Evolutionary conservation across 2,888 invertebrate genomes (phyloP), one percentile per base, ranked within the genome.

Genomic region (Epiblema foenella): DNA sequence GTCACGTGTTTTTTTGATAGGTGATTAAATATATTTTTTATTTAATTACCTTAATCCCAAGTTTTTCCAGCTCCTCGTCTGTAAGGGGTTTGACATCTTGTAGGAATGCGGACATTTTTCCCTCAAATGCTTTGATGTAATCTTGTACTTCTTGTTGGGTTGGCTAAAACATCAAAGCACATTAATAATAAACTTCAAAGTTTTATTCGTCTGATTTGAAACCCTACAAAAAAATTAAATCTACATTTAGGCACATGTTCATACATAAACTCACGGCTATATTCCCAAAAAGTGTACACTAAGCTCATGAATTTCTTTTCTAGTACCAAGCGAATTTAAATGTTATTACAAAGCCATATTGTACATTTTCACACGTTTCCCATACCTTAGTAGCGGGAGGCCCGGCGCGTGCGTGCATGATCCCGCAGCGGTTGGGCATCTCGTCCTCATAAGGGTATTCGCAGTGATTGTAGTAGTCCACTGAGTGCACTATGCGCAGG

Each of bases 401-500:
- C 11, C 96, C 96, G 2, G 99, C 99, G 60, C 99, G 95, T 0
- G 98, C 98, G 84, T 99, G 99, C 95, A 99, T 97, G 77, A 99
- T 98, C 11, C 99, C 99, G 89, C 99, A 99, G 49, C 99, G 95
- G 89, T 99, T 99, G 0, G 99, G 99, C 99, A 99, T 99, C 89
- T 99, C 99, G 87, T 99, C 99, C 89, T 99, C 99, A 81, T 99
- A 98, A 0, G 99, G 98, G 90, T 99, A 99, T 85, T 99, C 99
- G 84, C 98, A 98, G 84, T 98, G 98, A 91, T 99, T 99, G 92
- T 99, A 99, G 88, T 98, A 99, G 89, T 99, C 99, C 66, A 99
- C 97, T 0, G 99, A 99, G 89, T 99, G 99, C 0, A 99, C 99
- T 58, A 99, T 95, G 62, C 99, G 95, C 80, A 99, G 93, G 86